phyloP scores from a whole-genome alignment of 2,888 invertebrate species.

The Thymelicus sylvestris region DNA sequence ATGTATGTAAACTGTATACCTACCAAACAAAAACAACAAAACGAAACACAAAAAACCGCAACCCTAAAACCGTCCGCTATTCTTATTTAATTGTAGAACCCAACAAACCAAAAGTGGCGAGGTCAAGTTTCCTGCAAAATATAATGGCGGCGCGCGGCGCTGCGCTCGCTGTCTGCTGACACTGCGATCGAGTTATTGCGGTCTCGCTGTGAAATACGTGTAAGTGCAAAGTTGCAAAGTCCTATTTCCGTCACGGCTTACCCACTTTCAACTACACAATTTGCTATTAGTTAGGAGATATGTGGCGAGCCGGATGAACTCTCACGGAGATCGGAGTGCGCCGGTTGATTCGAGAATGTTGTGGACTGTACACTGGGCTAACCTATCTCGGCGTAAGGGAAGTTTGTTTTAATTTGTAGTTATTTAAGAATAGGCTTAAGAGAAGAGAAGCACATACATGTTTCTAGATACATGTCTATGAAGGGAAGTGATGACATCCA shows the following conservation, averaged over 20 bases:
- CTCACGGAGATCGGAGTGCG: not conserved
- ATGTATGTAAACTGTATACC: not conserved
- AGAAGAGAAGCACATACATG: too few species aligned
- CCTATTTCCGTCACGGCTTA: slow-evolving; percentile 2
- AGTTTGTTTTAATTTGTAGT: too few species aligned
- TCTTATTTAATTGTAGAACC: not conserved
- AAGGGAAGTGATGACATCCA: too few species aligned
- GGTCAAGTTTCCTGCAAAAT: slow-evolving; percentile 2
- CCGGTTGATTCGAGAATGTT: not conserved
- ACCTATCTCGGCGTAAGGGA: too few species aligned
- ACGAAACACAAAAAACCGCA: not conserved
- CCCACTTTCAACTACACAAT: slow-evolving; percentile 1
- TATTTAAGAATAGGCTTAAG: too few species aligned
- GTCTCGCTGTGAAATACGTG: slow-evolving; percentile 4
- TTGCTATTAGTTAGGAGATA: slow-evolving; percentile 14
- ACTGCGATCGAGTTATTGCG: slow-evolving; percentile 9
- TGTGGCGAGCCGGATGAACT: slow-evolving; percentile 16
- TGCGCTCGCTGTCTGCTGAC: not conserved
- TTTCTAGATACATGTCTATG: too few species aligned
- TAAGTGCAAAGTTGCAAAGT: slow-evolving; percentile 11
- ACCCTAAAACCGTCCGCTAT: not conserved
- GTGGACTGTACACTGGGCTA: too few species aligned
- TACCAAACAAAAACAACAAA: not conserved
- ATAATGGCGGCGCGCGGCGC: not conserved
- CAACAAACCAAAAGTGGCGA: not conserved